These are phyloP conservation scores for Cepaea nemoralis DNA, from an alignment of 1,140 invertebrate genomes.

Conservation along the genomic window DNA sequence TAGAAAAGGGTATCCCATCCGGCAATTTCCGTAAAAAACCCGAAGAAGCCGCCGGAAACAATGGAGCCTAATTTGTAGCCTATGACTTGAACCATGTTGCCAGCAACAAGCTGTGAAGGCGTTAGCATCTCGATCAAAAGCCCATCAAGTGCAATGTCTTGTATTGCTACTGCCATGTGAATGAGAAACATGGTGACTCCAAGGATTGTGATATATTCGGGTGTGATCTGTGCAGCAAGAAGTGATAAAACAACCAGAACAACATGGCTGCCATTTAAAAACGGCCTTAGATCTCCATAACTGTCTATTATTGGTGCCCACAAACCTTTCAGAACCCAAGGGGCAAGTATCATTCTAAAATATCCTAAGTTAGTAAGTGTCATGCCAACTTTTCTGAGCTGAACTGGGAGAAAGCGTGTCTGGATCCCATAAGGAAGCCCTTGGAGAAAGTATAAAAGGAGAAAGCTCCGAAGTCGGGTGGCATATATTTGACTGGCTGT, in stretches of 20 bases:
- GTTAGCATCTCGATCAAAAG: slow-evolving; percentile 70
- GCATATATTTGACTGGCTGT: not conserved
- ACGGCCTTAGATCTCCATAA: slow-evolving; percentile 70
- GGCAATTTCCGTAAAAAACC: slow-evolving; percentile 58
- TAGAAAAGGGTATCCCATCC: slow-evolving; percentile 53
- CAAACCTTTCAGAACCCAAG: slow-evolving; percentile 72
- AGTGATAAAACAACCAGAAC: slow-evolving; percentile 65
- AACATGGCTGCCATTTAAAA: slow-evolving; percentile 69
- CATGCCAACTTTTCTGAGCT: slow-evolving; percentile 70
- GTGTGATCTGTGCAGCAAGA: slow-evolving; percentile 56
- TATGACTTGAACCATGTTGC: slow-evolving; percentile 73
- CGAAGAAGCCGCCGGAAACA: slow-evolving; percentile 69
- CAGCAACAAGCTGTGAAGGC: slow-evolving; percentile 68
- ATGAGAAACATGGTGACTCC: slow-evolving; percentile 67
- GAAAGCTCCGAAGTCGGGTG: not conserved
- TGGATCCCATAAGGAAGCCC: slow-evolving; percentile 74
- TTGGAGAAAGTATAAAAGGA: slow-evolving; percentile 72
- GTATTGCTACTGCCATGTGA: slow-evolving; percentile 71
- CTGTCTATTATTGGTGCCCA: slow-evolving; percentile 73
- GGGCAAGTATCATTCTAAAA: slow-evolving; percentile 70
- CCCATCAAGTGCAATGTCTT: slow-evolving; percentile 73
- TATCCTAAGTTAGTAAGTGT: slow-evolving; percentile 70
- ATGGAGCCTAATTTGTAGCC: slow-evolving; percentile 73
- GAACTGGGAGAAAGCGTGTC: slow-evolving; percentile 71
- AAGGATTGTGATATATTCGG: slow-evolving; percentile 56